A percentile compares a stretch with the other conserved stretches of the same genome.
Conservation (phyloP, 2,797 vertebrate genomes). For the Glyptemys insculpta region DNA sequence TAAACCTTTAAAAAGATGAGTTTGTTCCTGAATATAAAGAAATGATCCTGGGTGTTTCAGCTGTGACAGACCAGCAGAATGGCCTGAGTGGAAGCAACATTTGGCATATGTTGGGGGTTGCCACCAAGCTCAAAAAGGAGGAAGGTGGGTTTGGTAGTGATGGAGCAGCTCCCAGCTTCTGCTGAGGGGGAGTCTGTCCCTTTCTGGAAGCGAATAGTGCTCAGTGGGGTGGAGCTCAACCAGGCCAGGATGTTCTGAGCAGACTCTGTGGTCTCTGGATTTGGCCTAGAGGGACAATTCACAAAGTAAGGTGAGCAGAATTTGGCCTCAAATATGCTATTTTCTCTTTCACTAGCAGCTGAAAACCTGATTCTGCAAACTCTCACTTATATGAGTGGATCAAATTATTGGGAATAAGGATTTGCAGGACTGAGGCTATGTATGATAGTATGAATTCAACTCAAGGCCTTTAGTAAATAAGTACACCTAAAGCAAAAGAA, state of each 20-base stretch:
- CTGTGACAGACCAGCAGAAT: background rate
- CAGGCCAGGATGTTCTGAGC: background rate
- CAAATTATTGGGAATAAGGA: background rate
- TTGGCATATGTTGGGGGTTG: background rate
- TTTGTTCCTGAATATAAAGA: background rate
- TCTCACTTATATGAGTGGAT: background rate
- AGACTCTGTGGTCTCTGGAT: background rate
- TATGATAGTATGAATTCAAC: background rate
- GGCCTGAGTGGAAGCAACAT: background rate
- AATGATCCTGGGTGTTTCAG: background rate
- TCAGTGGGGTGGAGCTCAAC: background rate
- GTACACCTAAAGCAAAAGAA: background rate
- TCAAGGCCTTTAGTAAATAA: background rate
- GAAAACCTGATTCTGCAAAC: background rate
- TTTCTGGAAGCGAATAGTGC: background rate
- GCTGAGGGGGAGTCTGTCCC: background rate
- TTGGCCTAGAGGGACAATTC: background rate
- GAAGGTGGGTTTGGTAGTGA: accelerated
- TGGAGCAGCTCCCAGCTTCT: background rate
- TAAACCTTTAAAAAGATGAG: background rate
- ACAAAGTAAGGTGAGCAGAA: background rate
- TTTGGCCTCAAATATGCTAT: background rate
- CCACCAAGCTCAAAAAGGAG: background rate
- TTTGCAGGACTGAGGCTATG: background rate
- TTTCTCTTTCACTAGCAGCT: conserved; percentile 11